Percentiles rank a stretch among this genome's conserved stretches.
These are phyloP conservation scores for Nephotettix cincticeps DNA, from an alignment of 1,140 invertebrate genomes.

Conservation along the genomic window DNA sequence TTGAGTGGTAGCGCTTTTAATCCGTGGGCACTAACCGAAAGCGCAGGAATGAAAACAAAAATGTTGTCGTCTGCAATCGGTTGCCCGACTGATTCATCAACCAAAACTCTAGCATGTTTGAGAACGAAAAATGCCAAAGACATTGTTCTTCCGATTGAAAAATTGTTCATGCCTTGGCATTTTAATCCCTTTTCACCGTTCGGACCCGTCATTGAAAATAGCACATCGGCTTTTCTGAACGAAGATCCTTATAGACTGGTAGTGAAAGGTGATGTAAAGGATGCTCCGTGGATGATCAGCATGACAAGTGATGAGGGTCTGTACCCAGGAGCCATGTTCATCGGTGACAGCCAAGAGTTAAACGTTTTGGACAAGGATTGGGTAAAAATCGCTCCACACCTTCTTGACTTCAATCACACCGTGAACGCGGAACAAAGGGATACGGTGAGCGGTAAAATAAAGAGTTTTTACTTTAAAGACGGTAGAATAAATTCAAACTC, in stretches of 20 bases:
- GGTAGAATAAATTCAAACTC: conserved; percentile 22
- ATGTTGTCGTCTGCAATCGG: conserved; percentile 64
- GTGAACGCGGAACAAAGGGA: conserved; percentile 15
- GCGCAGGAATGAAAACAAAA: conserved; percentile 64
- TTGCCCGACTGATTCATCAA: conserved; percentile 58
- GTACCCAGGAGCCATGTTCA: conserved; percentile 24
- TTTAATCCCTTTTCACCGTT: conserved; percentile 16
- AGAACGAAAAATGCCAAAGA: conserved; percentile 58
- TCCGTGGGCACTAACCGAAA: conserved; percentile 68
- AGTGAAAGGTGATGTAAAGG: not conserved
- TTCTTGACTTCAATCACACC: conserved; percentile 40
- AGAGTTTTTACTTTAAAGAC: conserved; percentile 34
- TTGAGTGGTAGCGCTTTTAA: conserved; percentile 72
- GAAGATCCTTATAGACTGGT: conserved; percentile 39
- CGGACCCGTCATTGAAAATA: not conserved
- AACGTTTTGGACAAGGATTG: conserved; percentile 36
- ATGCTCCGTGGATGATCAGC: conserved; percentile 44
- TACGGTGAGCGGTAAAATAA: conserved; percentile 32
- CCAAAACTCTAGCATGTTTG: conserved; percentile 68
- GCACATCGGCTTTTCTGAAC: conserved; percentile 41
- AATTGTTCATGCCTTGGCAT: not conserved
- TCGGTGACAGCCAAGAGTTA: conserved; percentile 26
- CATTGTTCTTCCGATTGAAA: conserved; percentile 45
- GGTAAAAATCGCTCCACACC: conserved; percentile 36
- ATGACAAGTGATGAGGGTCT: conserved; percentile 45